Conservation (phyloP, 2,797 vertebrate species). For the Esox lucius region DNA sequence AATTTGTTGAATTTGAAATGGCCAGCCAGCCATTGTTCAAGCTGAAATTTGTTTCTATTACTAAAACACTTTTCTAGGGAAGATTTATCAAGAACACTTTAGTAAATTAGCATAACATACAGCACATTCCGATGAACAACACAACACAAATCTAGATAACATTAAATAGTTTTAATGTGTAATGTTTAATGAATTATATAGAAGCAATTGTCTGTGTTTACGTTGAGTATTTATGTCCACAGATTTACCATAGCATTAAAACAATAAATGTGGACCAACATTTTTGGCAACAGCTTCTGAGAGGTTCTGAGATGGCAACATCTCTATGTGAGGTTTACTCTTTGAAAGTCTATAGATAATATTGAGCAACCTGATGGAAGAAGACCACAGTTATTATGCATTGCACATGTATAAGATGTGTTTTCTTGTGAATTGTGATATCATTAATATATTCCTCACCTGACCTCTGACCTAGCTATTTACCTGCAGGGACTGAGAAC, state of each 20-base stretch:
- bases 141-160: too few species aligned
- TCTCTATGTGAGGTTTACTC: background rate
- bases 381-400: background rate
- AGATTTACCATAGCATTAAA: background rate
- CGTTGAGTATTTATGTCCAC: background rate
- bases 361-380: background rate
- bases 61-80: background rate
- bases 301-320: too few species aligned
- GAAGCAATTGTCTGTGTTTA: background rate
- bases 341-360: background rate
- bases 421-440: background rate
- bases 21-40: background rate
- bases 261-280: background rate
- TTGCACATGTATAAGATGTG: background rate
- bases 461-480: conserved; percentile 40
- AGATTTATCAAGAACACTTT: background rate
- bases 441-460: background rate
- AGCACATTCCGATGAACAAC: background rate
- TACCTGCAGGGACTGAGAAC: conserved; percentile 37
- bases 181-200: background rate
- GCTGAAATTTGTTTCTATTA: background rate
- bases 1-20: background rate
- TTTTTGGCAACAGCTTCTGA: background rate
- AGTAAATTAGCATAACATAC: background rate
- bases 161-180: too few species aligned